Base-by-base conservation (phyloP, 2,888 invertebrate species). In the Hartigia nigra region DNA sequence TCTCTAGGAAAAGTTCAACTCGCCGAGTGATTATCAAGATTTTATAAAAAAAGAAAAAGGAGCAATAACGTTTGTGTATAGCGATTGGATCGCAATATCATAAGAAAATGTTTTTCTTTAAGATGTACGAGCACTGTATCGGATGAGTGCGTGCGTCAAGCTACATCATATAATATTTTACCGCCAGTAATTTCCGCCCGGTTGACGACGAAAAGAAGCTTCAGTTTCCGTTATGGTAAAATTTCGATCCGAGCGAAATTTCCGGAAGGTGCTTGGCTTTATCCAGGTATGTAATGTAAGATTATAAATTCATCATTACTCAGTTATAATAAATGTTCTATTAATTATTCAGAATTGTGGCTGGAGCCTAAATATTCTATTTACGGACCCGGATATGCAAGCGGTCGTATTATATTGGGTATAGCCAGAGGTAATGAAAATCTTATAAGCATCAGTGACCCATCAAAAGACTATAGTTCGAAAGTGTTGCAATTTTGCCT, bases 181-280 rank as follows among this genome's bases (percentile, higher is more conserved):
- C 93, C 93, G 12, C 93, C 93, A 3, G 86, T 93, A 12, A 86
- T 91, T 78, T 93, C 93, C 1, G 92, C 91, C 12, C 92, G 92
- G 84, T 82, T 94, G 32, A 91, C 87, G n/a, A 93, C 93, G 12
- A 89, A 88, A 78, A 81, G 89, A 37, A 88, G 88, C 77, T 91
- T 92, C 77, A 82, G 87, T 75, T 93, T 94, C 81, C 89, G 90
- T 76, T 93, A 93, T 82, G 93, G 93, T 74, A 92, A 89, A 84
- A 89, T 94, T 31, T 93, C 93, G 85, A 90, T 94, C 36, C 91
- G 90, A 77, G 94, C 93, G 0, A 93, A 93, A 87, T 90, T 94
- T 77, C 93, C 94, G 1, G 82, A 87, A 70, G 94, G 94, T 37
- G 93, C 94, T 85, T 94, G 94, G 93, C 88, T 94, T 32, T 93